phyloP scores from a whole-genome alignment of 2,888 invertebrate genomes.

The Cerastis leucographa region DNA sequence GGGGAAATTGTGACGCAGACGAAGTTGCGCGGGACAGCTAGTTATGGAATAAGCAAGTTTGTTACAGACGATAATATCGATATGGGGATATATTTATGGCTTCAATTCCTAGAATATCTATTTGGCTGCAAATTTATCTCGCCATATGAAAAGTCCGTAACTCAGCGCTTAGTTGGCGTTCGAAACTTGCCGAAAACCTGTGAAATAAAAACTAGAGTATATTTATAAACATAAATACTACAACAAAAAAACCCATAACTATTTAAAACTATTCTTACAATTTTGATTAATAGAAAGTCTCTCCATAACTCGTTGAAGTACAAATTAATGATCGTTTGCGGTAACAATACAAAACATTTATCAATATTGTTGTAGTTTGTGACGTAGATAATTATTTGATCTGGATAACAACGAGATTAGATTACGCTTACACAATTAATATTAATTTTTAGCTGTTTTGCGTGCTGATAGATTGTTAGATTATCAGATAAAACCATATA shows the following conservation, averaged over 20 bases:
- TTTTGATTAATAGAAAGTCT: background rate
- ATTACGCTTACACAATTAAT: slow-evolving; percentile 20
- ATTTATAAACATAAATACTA: background rate
- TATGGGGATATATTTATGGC: background rate
- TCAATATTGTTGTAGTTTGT: slow-evolving; percentile 18
- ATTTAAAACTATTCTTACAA: background rate
- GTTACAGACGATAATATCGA: background rate
- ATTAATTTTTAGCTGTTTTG: slow-evolving; percentile 9
- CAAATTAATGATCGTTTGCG: slow-evolving; percentile 10
- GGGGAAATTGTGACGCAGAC: no score
- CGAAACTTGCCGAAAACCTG: no score
- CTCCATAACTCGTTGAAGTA: background rate
- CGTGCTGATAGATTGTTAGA: slow-evolving; percentile 1
- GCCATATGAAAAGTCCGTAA: background rate
- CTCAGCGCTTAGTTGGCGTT: background rate
- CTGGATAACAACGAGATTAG: slow-evolving; percentile 15
- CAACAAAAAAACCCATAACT: background rate
- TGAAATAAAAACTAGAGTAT: background rate
- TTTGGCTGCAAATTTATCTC: background rate
- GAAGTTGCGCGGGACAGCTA: no score
- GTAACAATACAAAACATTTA: slow-evolving; percentile 1
- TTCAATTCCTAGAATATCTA: background rate
- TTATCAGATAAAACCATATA: background rate
- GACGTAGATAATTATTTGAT: slow-evolving; percentile 17
- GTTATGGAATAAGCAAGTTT: background rate